phyloP scores from a whole-genome alignment of 2,113 vertebrate species.

The Nannobrachium achirus region DNA sequence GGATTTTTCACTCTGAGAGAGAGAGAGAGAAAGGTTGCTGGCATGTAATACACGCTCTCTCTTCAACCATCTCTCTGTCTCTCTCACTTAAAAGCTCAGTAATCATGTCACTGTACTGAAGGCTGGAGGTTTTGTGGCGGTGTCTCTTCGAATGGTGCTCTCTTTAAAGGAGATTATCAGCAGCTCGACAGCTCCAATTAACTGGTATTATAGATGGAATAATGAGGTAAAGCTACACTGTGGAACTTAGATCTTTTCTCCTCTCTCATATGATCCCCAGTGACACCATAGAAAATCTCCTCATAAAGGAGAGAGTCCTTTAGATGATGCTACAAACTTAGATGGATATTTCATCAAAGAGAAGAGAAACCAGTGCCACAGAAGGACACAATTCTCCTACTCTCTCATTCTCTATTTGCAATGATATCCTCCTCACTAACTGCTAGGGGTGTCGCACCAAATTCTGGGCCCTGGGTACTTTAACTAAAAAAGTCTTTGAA shows the following conservation, averaged over 20 bases:
- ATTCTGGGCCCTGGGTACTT: no score
- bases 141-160: slow-evolving; percentile 20
- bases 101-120: slow-evolving; percentile 41
- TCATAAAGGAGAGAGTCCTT: slow-evolving; percentile 9
- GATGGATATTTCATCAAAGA: slow-evolving; percentile 5
- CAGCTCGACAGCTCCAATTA: slow-evolving; percentile 59
- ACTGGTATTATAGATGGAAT: slow-evolving; percentile 39
- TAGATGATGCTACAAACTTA: slow-evolving; percentile 24
- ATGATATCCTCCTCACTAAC: slow-evolving; percentile 1
- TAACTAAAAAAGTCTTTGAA: no score
- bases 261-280: slow-evolving; percentile 23
- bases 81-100: slow-evolving; percentile 11
- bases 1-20: no score
- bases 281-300: slow-evolving; percentile 38
- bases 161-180: slow-evolving; percentile 50
- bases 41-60: slow-evolving; percentile 1
- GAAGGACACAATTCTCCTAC: slow-evolving; percentile 1
- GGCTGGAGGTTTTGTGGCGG: slow-evolving; percentile 17
- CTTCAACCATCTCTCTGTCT: background rate
- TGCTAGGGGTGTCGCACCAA: no score
- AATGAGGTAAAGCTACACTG: slow-evolving; percentile 40
- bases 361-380: slow-evolving; percentile 9
- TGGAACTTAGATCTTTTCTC: slow-evolving; percentile 22
- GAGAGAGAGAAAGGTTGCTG: background rate
- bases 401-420: background rate